phyloP scores from a whole-genome alignment of 2,113 vertebrate species.

The Orientallactaga bullata region DNA sequence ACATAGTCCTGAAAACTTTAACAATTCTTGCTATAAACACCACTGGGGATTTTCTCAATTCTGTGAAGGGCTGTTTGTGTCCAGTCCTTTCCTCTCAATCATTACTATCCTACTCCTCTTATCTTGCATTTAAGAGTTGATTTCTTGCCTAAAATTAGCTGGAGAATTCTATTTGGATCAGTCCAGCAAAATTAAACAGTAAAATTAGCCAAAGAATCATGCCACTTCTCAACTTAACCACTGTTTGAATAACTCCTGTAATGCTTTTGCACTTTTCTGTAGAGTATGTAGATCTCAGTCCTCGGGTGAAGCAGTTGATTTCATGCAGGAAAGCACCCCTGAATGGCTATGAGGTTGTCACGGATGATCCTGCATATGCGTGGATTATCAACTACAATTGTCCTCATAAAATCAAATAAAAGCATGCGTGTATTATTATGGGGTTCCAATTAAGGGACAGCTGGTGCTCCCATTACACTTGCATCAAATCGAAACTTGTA shows the following conservation, averaged over 20 bases:
- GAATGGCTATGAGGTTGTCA: conserved; percentile 69
- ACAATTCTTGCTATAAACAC: background rate
- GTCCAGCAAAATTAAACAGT: conserved; percentile 54
- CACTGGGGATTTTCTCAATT: conserved; percentile 19
- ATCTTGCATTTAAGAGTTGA: conserved; percentile 67
- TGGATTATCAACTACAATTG: conserved; percentile 56
- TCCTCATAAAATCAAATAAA: conserved; percentile 77
- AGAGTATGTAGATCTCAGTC: conserved; percentile 8
- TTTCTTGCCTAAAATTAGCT: conserved; percentile 73
- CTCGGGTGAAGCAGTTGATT: conserved; percentile 44
- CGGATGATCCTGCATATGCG: conserved; percentile 36
- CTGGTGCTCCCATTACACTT: conserved; percentile 73
- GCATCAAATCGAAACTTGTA: conserved; percentile 69
- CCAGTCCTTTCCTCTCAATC: conserved; percentile 29
- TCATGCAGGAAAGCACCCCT: conserved; percentile 48
- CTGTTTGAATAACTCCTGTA: conserved; percentile 36
- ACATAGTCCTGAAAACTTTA: conserved; percentile 34
- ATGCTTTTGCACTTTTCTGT: conserved; percentile 49
- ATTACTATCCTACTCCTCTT: conserved; percentile 41
- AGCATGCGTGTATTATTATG: conserved; percentile 67
- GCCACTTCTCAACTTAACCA: conserved; percentile 29
- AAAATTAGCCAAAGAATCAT: conserved; percentile 60
- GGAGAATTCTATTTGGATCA: conserved; percentile 59
- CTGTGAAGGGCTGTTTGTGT: conserved; percentile 52
- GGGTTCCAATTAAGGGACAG: conserved; percentile 74